Conservation (phyloP, 2,113 vertebrate genomes). For the Steatornis caripensis region DNA sequence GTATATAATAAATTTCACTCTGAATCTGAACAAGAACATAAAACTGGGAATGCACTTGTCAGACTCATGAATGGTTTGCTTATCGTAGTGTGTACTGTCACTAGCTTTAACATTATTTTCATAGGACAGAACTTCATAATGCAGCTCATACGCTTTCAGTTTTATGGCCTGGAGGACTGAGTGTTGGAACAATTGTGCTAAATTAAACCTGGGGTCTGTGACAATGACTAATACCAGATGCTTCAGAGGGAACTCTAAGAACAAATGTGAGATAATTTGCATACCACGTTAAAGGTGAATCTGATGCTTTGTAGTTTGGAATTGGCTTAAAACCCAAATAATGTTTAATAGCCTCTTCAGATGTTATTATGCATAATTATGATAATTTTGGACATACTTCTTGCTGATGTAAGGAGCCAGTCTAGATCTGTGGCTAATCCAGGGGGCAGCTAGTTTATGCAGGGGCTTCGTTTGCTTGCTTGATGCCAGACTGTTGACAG, state of each 20-base stretch:
- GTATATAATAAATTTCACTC: not conserved
- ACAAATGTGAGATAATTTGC: slow-evolving; percentile 1
- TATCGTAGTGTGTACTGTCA: not conserved
- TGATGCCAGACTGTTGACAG: not conserved
- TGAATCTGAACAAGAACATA: not conserved
- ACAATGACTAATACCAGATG: not conserved
- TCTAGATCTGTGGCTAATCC: not conserved
- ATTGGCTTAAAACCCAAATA: not conserved
- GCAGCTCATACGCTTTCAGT: not conserved
- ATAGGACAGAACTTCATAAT: not conserved
- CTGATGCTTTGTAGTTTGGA: not conserved
- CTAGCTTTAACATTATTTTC: not conserved
- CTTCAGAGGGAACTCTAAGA: slow-evolving; percentile 10
- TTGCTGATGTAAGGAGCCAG: not conserved
- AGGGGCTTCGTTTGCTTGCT: not conserved
- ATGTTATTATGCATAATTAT: not conserved
- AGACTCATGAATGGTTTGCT: not conserved
- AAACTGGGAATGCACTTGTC: not conserved
- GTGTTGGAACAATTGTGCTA: not conserved
- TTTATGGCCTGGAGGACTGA: not conserved
- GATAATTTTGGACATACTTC: not conserved
- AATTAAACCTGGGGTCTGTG: slow-evolving; percentile 21
- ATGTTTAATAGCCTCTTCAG: not conserved
- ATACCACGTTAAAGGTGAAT: not conserved
- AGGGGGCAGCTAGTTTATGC: not conserved